phyloP scores from a whole-genome alignment of 2,113 vertebrate species.

The Phycodurus eques region DNA sequence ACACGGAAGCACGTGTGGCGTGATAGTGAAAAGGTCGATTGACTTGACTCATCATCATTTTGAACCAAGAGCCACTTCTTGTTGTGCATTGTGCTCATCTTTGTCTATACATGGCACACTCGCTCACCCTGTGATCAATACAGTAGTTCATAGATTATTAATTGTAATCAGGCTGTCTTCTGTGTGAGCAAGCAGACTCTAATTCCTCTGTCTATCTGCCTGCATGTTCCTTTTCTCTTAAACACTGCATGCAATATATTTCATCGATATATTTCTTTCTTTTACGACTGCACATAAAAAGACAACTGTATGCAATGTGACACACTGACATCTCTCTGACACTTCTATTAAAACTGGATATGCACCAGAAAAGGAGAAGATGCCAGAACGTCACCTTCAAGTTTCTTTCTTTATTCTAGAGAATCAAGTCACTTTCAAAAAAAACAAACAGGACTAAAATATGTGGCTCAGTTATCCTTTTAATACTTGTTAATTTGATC shows the following conservation, averaged over 20 bases:
- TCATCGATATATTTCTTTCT: not conserved
- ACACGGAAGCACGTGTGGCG: not conserved
- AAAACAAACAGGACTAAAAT: too few relatives aligned
- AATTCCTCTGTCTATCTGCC: conserved; percentile 57
- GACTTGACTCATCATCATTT: conserved; percentile 18
- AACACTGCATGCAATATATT: not conserved
- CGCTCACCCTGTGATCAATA: conserved; percentile 39
- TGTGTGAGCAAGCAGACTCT: conserved; percentile 49
- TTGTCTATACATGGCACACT: conserved; percentile 13
- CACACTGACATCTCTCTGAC: not conserved
- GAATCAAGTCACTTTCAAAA: too few relatives aligned
- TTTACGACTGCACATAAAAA: not conserved
- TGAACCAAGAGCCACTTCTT: conserved; percentile 13
- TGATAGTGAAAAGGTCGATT: not conserved
- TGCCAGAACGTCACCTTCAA: too few relatives aligned
- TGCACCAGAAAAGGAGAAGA: too few relatives aligned
- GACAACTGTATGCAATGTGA: not conserved
- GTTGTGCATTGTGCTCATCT: conserved; percentile 3
- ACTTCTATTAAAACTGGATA: too few relatives aligned
- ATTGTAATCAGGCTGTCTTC: conserved; percentile 57
- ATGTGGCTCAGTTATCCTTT: too few relatives aligned
- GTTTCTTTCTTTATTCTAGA: too few relatives aligned
- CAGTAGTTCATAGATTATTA: conserved; percentile 61
- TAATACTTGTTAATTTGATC: too few relatives aligned
- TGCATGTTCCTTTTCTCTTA: not conserved